These are phyloP conservation scores for Fragum sueziense DNA, from an alignment of 2,888 invertebrate genomes.

Conservation along the genomic window DNA sequence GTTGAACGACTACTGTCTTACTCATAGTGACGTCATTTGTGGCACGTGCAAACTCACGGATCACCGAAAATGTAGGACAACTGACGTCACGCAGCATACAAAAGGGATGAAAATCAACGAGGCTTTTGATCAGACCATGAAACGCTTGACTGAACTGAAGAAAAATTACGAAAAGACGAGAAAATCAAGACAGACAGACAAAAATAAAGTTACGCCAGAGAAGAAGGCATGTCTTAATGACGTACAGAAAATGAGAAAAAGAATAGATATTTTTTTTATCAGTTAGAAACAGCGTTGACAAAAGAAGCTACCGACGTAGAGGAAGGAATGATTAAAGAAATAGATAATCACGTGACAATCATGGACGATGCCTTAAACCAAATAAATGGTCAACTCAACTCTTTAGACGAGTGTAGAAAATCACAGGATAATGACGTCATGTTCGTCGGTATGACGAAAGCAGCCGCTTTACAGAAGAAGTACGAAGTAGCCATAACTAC, in stretches of 20 bases:
- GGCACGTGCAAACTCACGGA: neutral
- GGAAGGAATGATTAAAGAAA: neutral
- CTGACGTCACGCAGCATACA: neutral
- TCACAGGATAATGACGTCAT: neutral
- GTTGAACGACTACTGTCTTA: neutral
- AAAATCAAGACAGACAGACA: neutral
- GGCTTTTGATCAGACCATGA: neutral
- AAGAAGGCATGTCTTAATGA: neutral
- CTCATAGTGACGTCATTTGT: neutral
- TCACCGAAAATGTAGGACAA: neutral
- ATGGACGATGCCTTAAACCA: neutral
- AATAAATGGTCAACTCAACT: neutral
- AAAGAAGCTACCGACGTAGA: neutral
- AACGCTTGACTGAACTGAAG: neutral
- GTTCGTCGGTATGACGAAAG: neutral
- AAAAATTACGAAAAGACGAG: neutral
- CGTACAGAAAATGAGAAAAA: neutral
- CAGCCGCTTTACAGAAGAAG: too few species aligned
- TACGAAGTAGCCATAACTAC: too few species aligned
- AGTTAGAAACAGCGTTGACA: neutral
- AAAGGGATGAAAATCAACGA: neutral
- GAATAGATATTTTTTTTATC: neutral
- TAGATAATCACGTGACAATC: neutral
- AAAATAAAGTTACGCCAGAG: neutral
- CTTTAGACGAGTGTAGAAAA: neutral